Conservation (phyloP, 2,888 invertebrate genomes). For the Trichogramma evanescens region DNA sequence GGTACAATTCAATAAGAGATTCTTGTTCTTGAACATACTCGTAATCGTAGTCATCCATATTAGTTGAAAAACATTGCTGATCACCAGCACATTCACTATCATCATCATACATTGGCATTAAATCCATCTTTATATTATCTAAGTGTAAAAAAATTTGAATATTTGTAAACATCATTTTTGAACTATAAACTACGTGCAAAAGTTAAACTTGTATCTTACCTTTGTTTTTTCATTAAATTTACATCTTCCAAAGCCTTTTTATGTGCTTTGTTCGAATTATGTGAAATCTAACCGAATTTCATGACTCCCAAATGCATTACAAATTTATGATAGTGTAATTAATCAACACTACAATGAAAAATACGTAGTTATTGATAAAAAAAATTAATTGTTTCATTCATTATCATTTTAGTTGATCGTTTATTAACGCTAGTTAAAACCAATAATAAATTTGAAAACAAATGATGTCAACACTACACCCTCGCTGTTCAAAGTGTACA, state of each 20-base stretch:
- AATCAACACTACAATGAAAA: background rate
- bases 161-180: constrained; percentile 2
- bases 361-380: background rate
- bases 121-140: constrained; percentile 23
- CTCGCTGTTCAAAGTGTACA: background rate
- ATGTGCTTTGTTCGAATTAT: too few relatives aligned
- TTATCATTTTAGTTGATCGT: background rate
- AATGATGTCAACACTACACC: background rate
- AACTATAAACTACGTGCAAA: background rate
- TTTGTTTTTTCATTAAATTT: background rate
- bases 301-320: too few relatives aligned
- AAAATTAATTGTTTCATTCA: background rate
- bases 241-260: too few relatives aligned
- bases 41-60: constrained; percentile 35
- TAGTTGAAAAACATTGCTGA: constrained; percentile 28
- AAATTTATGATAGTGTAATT: background rate
- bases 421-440: background rate
- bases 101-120: constrained; percentile 30
- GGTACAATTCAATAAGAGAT: constrained; percentile 33
- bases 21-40: constrained; percentile 38
- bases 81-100: constrained; percentile 33
- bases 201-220: background rate
- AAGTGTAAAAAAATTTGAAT: background rate
- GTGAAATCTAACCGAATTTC: too few relatives aligned
- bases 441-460: background rate